These are phyloP conservation scores for Rhyacichthys aspro DNA, from an alignment of 2,797 vertebrate genomes.

Conservation along the genomic window DNA sequence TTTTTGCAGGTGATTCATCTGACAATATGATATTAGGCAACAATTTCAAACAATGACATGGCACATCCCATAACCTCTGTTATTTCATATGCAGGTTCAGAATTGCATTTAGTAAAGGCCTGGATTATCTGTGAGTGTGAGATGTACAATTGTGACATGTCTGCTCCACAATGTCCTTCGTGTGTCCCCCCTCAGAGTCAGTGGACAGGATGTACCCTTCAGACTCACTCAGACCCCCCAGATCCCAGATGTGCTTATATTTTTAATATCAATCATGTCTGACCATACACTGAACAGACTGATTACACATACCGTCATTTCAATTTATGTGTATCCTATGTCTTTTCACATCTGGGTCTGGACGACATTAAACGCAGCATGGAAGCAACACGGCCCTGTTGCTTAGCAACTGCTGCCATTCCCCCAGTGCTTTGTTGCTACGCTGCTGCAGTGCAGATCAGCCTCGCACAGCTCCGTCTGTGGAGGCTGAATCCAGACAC, in stretches of 20 bases:
- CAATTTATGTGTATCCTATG: constrained; percentile 6
- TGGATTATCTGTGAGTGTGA: not conserved
- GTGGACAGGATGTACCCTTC: constrained; percentile 24
- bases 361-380: constrained; percentile 73
- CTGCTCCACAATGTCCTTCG: not conserved
- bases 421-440: constrained; percentile 81
- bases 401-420: constrained; percentile 81
- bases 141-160: constrained; percentile 3
- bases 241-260: constrained; percentile 20
- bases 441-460: constrained; percentile 81
- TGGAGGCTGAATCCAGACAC: too few relatives aligned
- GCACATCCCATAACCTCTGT: too few relatives aligned
- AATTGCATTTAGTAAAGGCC: not conserved
- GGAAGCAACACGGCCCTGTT: constrained; percentile 78
- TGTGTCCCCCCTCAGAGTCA: constrained; percentile 16
- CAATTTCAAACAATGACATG: too few relatives aligned
- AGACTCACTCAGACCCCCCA: constrained; percentile 27
- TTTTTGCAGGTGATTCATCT: too few relatives aligned
- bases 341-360: constrained; percentile 73
- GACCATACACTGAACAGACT: constrained; percentile 32
- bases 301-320: constrained; percentile 32
- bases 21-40: too few relatives aligned
- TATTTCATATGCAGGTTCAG: too few relatives aligned
- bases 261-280: constrained; percentile 31
- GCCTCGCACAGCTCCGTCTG: constrained; percentile 69